Conservation (phyloP, 2,113 vertebrate genomes). For the Pollimyrus isidori region DNA sequence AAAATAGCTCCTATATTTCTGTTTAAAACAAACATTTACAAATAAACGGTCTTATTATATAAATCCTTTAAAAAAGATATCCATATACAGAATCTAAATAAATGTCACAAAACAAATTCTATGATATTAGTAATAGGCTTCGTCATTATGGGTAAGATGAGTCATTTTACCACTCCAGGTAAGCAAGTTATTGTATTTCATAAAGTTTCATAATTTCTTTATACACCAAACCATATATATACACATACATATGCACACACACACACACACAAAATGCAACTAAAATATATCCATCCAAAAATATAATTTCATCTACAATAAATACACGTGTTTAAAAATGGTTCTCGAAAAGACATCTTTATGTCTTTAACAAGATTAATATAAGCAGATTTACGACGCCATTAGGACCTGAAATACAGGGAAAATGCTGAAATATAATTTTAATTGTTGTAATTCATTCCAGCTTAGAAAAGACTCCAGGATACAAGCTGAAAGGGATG, state of each 20-base stretch:
- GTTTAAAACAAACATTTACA: not conserved
- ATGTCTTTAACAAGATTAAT: not conserved
- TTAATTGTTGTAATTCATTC: conserved; percentile 13
- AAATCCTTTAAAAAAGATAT: not conserved
- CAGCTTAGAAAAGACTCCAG: not conserved
- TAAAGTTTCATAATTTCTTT: not conserved
- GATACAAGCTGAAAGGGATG: not conserved
- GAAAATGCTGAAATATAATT: conserved; percentile 2
- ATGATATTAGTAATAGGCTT: not conserved
- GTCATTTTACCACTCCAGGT: not conserved
- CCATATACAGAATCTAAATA: not conserved
- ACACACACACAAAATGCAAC: not conserved
- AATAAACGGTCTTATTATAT: not conserved
- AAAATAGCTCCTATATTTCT: not conserved
- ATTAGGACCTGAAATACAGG: not conserved
- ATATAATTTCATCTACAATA: not conserved
- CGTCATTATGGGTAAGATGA: not conserved
- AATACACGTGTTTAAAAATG: not conserved
- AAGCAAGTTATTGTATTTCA: not conserved
- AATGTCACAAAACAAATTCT: not conserved
- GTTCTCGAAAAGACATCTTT: not conserved
- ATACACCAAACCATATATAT: not conserved
- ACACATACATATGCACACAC: not conserved
- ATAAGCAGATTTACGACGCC: not conserved
- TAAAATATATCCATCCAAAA: not conserved